Conservation (phyloP, 1,140 invertebrate genomes). For the Bombus sylvicola region DNA sequence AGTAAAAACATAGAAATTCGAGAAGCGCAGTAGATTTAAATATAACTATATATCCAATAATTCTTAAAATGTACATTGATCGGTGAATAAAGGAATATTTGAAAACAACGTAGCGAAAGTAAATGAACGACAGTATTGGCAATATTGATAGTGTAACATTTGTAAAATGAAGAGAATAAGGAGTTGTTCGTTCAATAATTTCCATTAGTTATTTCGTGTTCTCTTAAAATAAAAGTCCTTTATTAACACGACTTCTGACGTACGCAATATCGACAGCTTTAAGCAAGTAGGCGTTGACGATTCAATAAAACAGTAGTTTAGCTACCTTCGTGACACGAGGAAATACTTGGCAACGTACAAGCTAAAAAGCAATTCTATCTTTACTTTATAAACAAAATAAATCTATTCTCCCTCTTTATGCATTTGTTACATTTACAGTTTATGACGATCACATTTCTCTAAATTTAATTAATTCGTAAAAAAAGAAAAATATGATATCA, state of each 20-base stretch:
- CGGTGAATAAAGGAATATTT: too few species aligned
- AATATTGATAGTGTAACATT: background rate
- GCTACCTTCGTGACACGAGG: background rate
- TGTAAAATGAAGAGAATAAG: background rate
- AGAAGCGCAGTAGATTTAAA: too few species aligned
- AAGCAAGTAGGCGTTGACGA: constrained; percentile 9
- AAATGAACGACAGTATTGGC: background rate
- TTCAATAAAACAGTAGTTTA: background rate
- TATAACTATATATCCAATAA: too few species aligned
- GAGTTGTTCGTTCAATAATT: background rate
- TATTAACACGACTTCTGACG: background rate
- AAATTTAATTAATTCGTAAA: too few species aligned
- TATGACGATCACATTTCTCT: too few species aligned
- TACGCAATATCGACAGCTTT: constrained; percentile 8
- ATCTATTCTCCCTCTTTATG: background rate
- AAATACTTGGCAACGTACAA: background rate
- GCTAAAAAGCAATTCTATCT: background rate
- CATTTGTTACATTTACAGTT: background rate
- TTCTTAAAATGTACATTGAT: too few species aligned
- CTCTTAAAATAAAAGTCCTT: background rate
- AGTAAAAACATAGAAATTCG: too few species aligned
- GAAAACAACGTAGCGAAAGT: too few species aligned
- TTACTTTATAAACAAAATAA: background rate
- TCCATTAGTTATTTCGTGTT: background rate
- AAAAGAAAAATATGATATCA: background rate